Evolutionary conservation across 2,797 vertebrate species (phyloP).

Genomic region (Micropoecilia bifurca): DNA sequence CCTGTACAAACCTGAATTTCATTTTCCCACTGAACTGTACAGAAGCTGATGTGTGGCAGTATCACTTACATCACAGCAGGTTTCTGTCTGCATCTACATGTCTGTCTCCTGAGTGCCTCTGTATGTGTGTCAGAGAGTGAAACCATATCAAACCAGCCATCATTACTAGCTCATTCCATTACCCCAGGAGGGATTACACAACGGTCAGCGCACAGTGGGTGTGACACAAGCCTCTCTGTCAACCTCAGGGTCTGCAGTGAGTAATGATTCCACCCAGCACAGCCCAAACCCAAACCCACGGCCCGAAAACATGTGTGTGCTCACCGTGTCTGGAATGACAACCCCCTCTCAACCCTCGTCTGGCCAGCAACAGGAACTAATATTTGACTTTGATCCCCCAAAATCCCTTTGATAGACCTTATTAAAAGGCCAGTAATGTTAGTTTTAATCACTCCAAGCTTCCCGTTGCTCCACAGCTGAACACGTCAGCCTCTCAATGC

Average conservation of each 20-base stretch:
- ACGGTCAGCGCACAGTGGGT: constrained; percentile 64
- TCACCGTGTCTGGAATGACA: constrained; percentile 80
- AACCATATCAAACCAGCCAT: constrained; percentile 72
- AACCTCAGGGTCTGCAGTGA: constrained; percentile 60
- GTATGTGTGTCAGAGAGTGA: constrained; percentile 66
- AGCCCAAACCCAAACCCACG: constrained; percentile 69
- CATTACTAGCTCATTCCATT: constrained; percentile 75
- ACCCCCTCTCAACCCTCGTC: constrained; percentile 62
- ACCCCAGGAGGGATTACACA: constrained; percentile 75
- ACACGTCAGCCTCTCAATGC: constrained; percentile 17
- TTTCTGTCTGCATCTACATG: constrained; percentile 48
- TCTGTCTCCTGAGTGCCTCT: constrained; percentile 53
- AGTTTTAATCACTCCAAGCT: constrained; percentile 57
- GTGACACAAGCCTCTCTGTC: constrained; percentile 67
- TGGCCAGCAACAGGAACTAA: constrained; percentile 75
- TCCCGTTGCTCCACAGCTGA: constrained; percentile 45
- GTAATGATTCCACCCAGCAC: constrained; percentile 76
- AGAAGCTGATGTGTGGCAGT: constrained; percentile 43
- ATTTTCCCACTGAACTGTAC: constrained; percentile 26
- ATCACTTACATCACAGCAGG: constrained; percentile 58
- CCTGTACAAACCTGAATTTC: not conserved
- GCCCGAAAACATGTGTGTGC: constrained; percentile 75
- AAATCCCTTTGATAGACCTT: constrained; percentile 67
- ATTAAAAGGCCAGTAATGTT: constrained; percentile 58
- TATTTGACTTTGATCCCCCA: constrained; percentile 74